phyloP scores from a whole-genome alignment of 2,113 vertebrate species.

The Pangasianodon hypophthalmus region DNA sequence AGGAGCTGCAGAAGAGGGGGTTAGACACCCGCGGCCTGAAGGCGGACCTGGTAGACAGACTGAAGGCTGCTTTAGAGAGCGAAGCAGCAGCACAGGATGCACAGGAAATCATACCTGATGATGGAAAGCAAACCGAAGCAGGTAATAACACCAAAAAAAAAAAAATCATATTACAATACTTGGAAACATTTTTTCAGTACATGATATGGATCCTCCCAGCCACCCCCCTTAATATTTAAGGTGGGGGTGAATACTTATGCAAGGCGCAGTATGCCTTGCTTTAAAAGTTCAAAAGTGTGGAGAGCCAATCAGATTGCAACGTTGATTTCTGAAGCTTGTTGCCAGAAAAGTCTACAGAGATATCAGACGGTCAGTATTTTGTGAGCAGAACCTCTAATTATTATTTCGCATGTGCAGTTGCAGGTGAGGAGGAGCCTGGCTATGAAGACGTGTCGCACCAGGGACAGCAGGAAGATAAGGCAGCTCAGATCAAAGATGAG shows the following conservation, averaged over 20 bases:
- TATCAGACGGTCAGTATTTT: neutral
- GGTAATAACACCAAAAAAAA: slow-evolving; percentile 10
- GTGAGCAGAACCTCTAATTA: neutral
- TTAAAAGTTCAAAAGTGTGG: neutral
- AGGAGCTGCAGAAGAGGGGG: slow-evolving; percentile 84
- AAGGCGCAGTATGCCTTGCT: neutral
- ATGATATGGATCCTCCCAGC: neutral
- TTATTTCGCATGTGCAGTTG: neutral
- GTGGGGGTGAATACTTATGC: neutral
- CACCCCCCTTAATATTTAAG: neutral
- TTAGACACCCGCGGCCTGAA: slow-evolving; percentile 85
- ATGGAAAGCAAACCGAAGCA: slow-evolving; percentile 35
- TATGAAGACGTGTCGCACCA: slow-evolving; percentile 15
- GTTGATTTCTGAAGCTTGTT: neutral
- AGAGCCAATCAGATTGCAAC: neutral
- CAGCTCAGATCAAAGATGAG: slow-evolving; percentile 39
- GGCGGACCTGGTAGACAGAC: slow-evolving; percentile 84
- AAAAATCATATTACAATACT: neutral
- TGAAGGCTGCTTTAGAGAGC: slow-evolving; percentile 80
- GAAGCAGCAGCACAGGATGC: slow-evolving; percentile 17
- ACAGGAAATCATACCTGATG: slow-evolving; percentile 56
- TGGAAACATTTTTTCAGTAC: neutral
- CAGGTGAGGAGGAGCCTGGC: slow-evolving; percentile 18
- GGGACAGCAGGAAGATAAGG: slow-evolving; percentile 24
- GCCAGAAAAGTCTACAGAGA: neutral